Evolutionary conservation across 1,140 invertebrate species (phyloP), one percentile per base, ranked within the genome.

Genomic region (Zelostemma sp.): DNA sequence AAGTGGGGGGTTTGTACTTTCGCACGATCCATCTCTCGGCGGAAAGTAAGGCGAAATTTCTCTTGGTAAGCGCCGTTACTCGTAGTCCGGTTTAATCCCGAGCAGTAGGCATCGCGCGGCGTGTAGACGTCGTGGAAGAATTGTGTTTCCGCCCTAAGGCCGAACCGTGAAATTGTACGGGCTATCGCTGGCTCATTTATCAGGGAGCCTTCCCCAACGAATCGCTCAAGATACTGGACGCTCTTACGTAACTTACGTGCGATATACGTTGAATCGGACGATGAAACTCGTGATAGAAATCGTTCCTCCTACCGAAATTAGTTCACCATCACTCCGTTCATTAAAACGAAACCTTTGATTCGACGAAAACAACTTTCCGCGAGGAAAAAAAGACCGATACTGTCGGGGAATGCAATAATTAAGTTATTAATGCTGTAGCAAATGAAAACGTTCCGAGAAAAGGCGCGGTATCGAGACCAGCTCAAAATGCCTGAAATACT

Each of bases 161-260:
- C 53, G 21, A 56, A 50, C 61, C 56, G 33, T 51, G 41, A 64
- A 64, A 70, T 64, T 45, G 57, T 19, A 58, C 56, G 41, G 51
- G 41, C 65, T 61, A 62, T 58, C 49, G 40, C 54, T 62, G 41
- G 51, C 47, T 57, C 53, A 45, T 61, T 68, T 53, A 56, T 61
- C 58, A 67, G 41, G 8, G 45, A 18, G 16, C 45, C 21, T 57
- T 50, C 46, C 45, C 40, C 43, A 19, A 46, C 17, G 6, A 43
- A 15, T 18, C 43, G 1, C 16, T 18, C 9, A n/a, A 21, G 43
- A 18, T 46, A 19, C 43, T 46, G 17, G 18, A 46, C 18, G 43
- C 3, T 46, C 43, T 46, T 46, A 46, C 17, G 43, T 46, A 46
- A 35, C 4, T 41, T 38, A 38, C 40, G 14, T 41, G 15, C 14